phyloP scores from a whole-genome alignment of 2,113 vertebrate species.

The Sorex fumeus region DNA sequence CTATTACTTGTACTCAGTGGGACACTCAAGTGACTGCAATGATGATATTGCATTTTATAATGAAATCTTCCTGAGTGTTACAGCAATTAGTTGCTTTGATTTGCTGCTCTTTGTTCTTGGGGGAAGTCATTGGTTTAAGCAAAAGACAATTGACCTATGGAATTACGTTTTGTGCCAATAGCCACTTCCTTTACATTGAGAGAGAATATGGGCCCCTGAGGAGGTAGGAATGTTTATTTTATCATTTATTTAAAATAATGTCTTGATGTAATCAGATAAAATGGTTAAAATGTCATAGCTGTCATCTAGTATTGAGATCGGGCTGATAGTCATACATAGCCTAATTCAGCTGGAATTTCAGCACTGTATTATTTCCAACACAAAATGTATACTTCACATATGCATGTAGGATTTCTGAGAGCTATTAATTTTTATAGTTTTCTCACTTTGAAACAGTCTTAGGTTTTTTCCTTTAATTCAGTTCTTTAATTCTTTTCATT shows the following conservation, averaged over 20 bases:
- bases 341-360: no score
- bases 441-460: no score
- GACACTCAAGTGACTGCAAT: fast-evolving
- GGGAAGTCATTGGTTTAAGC: conserved; percentile 86
- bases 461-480: no score
- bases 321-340: no score
- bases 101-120: conserved; percentile 88
- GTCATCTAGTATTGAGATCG: no score
- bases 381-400: no score
- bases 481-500: no score
- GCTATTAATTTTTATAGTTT: no score
- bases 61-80: conserved; percentile 94
- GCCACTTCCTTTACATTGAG: neutral
- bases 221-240: neutral
- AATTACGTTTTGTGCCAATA: conserved; percentile 83
- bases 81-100: conserved; percentile 94
- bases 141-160: conserved; percentile 76
- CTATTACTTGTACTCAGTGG: conserved; percentile 87
- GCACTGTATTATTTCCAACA: no score
- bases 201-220: neutral
- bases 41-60: conserved; percentile 86
- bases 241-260: neutral
- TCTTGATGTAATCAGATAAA: no score
- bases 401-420: no score
- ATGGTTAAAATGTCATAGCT: no score